phyloP scores from a whole-genome alignment of 2,113 vertebrate species.

The Tachuris rubrigastra region DNA sequence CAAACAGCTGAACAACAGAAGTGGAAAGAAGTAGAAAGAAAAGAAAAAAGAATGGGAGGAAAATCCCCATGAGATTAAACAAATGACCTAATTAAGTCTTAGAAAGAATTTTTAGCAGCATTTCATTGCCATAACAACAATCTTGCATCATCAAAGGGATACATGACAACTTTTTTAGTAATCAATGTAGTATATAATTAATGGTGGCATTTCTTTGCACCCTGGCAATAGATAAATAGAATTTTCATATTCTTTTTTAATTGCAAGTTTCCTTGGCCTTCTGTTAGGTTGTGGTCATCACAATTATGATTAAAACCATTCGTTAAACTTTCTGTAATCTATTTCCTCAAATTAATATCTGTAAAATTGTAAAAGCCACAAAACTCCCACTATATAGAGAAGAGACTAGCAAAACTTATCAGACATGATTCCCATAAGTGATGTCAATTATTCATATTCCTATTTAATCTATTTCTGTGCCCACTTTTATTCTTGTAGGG shows the following conservation, averaged over 20 bases:
- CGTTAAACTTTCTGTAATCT: slow-evolving; percentile 66
- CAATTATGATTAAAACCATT: slow-evolving; percentile 61
- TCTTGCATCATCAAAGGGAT: slow-evolving; percentile 33
- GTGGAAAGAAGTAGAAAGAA: not conserved
- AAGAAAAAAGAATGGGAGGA: not conserved
- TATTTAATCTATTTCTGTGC: not conserved
- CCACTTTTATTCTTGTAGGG: not conserved
- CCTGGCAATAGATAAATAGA: slow-evolving; percentile 55
- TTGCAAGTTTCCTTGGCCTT: slow-evolving; percentile 14
- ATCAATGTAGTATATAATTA: slow-evolving; percentile 52
- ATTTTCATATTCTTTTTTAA: slow-evolving; percentile 41
- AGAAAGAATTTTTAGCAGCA: slow-evolving; percentile 21
- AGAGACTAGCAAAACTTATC: not conserved
- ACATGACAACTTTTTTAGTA: slow-evolving; percentile 15
- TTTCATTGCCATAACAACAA: slow-evolving; percentile 35
- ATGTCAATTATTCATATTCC: not conserved
- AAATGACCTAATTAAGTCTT: slow-evolving; percentile 17
- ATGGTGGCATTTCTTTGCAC: slow-evolving; percentile 20
- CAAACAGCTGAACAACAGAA: not conserved
- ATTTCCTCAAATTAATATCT: slow-evolving; percentile 48
- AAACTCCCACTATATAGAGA: not conserved
- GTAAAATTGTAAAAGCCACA: slow-evolving; percentile 36
- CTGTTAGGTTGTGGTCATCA: slow-evolving; percentile 43
- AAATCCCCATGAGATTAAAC: not conserved
- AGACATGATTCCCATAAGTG: not conserved